These are phyloP conservation scores for Lacerta viridis DNA, from an alignment of 2,797 vertebrate genomes.

Conservation along the genomic window DNA sequence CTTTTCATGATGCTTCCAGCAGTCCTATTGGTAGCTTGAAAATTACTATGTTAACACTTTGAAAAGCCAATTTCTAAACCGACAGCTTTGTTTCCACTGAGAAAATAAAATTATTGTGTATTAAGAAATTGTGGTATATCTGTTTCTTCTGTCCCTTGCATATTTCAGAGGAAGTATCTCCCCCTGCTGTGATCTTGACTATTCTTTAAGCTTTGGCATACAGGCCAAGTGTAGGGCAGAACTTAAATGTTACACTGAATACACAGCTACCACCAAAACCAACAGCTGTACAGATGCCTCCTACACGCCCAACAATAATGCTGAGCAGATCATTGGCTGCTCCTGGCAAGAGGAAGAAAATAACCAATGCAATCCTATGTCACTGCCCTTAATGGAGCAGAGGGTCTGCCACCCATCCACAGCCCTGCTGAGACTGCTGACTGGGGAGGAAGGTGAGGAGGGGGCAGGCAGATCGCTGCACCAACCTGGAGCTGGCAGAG, in stretches of 20 bases:
- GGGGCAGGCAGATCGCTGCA: too few species aligned
- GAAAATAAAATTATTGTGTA: slow-evolving; percentile 62
- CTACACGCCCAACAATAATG: background rate
- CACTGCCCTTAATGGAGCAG: too few species aligned
- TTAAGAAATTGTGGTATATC: slow-evolving; percentile 56
- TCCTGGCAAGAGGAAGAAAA: background rate
- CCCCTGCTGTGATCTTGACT: background rate
- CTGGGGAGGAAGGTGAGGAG: too few species aligned
- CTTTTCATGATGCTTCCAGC: slow-evolving; percentile 48
- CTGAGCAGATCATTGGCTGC: background rate
- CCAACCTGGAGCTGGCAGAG: too few species aligned
- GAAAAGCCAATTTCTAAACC: slow-evolving; percentile 36
- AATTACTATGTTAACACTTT: slow-evolving; percentile 52
- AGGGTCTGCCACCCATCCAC: too few species aligned
- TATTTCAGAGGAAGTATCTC: background rate
- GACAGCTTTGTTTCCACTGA: slow-evolving; percentile 50
- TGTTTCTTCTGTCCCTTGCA: slow-evolving; percentile 53
- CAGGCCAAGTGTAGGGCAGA: background rate
- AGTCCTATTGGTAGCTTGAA: slow-evolving; percentile 59
- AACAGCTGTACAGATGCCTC: background rate
- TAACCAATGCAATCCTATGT: background rate
- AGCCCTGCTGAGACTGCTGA: too few species aligned
- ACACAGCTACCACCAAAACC: background rate
- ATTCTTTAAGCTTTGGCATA: background rate
- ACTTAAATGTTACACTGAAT: background rate